Conservation (phyloP, 2,113 vertebrate genomes). For the Cynoglossus semilaevis region DNA sequence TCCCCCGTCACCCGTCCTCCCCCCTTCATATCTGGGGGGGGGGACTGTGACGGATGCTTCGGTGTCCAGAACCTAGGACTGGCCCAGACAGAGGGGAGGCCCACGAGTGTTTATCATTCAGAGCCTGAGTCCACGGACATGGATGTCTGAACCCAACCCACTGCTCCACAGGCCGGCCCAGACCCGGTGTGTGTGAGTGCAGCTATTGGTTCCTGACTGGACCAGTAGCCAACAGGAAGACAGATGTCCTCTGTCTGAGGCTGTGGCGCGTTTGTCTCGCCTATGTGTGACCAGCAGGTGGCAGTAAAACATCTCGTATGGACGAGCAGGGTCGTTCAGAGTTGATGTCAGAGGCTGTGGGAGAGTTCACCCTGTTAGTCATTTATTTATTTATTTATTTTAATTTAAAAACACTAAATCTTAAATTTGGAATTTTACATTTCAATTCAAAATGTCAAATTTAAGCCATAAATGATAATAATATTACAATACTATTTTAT, state of each 20-base stretch:
- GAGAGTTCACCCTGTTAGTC: too few relatives aligned
- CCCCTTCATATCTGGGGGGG: too few relatives aligned
- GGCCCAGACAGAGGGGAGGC: conserved; percentile 56
- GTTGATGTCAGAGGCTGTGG: conserved; percentile 67
- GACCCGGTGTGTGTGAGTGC: conserved; percentile 3
- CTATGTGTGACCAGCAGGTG: conserved; percentile 53
- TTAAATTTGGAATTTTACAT: too few relatives aligned
- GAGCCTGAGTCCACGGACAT: conserved; percentile 13
- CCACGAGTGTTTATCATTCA: conserved; percentile 65
- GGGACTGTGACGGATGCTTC: conserved; percentile 52
- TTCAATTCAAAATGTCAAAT: too few relatives aligned
- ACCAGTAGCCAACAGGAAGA: neutral
- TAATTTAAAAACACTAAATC: too few relatives aligned
- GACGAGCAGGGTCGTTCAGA: conserved; percentile 47
- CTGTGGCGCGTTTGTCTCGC: neutral
- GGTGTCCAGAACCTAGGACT: conserved; percentile 46
- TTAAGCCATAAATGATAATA: too few relatives aligned
- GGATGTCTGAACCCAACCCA: conserved; percentile 11
- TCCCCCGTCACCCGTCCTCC: too few relatives aligned
- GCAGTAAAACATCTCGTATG: conserved; percentile 58
- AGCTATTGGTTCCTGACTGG: neutral
- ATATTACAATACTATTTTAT: too few relatives aligned
- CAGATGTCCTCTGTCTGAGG: neutral
- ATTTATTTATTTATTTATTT: too few relatives aligned
- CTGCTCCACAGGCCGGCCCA: neutral